Conservation (phyloP, 2,113 vertebrate species). For the Neogobius melanostomus region DNA sequence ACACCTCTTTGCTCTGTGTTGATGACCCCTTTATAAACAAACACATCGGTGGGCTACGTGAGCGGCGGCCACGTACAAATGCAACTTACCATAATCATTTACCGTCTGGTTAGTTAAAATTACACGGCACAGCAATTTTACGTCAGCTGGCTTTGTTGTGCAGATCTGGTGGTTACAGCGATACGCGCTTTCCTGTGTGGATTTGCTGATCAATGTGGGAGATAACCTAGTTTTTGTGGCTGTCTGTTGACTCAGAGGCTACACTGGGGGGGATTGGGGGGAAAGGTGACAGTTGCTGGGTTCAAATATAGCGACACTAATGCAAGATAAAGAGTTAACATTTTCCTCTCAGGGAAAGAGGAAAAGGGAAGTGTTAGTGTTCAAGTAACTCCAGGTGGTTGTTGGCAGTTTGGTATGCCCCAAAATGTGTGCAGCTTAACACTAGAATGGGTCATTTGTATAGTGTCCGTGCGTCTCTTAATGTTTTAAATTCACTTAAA, state of each 20-base stretch:
- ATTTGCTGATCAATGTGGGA: constrained; percentile 45
- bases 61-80: constrained; percentile 37
- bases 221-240: constrained; percentile 45
- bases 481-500: constrained; percentile 28
- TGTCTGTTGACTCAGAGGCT: constrained; percentile 27
- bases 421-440: constrained; percentile 36
- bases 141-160: constrained; percentile 55
- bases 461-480: constrained; percentile 16
- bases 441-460: constrained; percentile 42
- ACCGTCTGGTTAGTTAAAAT: constrained; percentile 60
- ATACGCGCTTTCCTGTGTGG: constrained; percentile 19
- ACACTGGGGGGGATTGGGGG: constrained; percentile 3
- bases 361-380: neutral
- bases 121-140: constrained; percentile 61
- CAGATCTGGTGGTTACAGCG: constrained; percentile 45
- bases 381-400: constrained; percentile 11
- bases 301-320: constrained; percentile 3
- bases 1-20: constrained; percentile 53
- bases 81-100: constrained; percentile 58
- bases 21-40: constrained; percentile 28
- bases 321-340: neutral
- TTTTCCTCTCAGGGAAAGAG: constrained; percentile 16
- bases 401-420: constrained; percentile 5
- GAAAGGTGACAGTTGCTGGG: constrained; percentile 45
- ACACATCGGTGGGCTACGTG: constrained; percentile 42